Base-by-base conservation (phyloP, 1,140 invertebrate species). In the Adoxophyes honmai region DNA sequence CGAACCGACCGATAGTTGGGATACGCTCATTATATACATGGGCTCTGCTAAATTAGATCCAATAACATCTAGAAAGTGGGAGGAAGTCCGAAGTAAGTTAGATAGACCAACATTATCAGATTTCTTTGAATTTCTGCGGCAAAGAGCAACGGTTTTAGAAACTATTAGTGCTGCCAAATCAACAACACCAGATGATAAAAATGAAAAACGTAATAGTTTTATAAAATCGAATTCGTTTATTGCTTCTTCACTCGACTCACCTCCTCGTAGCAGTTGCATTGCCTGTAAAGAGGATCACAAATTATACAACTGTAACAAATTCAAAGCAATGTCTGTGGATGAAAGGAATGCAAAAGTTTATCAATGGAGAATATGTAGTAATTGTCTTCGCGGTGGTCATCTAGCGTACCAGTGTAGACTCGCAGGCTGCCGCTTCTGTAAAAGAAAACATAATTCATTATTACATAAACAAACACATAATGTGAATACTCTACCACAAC, bases 51-150 rank as follows among this genome's bases (percentile, higher is more conserved):
- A 42, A 18, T 38, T 55, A 1, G 53, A 55, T 36, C 7, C 18
- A 10, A 16, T 39, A 21, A 55, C 53, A 5, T n/a, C 36, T 0
- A 38, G 53, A 16, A 38, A 55, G 3, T 55, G 53, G 53, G 53
- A 55, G 37, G 37, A 55, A 15, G 9, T 18, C 33, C 10, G 53
- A 39, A 55, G 36, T 18, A 39, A 10, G 8, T 14, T 55, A 39
- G 37, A 55, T 4, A 13, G 18, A 1, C 36, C 16, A 5, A 55
- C 0, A 1, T 28, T 55, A 9, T 2, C 10, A 2, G 37, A 55
- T 33, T 55, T 55, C 21, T 39, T 11, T 42, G 16, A 28, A 5
- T 38, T 55, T 55, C 53, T 55, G 18, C 53, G 53, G 39, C 8
- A 38, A 13, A 38, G 36, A 10, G 53, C 53, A 28, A 37, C 14